phyloP scores from a whole-genome alignment of 2,888 invertebrate species.

The Crioceris asparagi region DNA sequence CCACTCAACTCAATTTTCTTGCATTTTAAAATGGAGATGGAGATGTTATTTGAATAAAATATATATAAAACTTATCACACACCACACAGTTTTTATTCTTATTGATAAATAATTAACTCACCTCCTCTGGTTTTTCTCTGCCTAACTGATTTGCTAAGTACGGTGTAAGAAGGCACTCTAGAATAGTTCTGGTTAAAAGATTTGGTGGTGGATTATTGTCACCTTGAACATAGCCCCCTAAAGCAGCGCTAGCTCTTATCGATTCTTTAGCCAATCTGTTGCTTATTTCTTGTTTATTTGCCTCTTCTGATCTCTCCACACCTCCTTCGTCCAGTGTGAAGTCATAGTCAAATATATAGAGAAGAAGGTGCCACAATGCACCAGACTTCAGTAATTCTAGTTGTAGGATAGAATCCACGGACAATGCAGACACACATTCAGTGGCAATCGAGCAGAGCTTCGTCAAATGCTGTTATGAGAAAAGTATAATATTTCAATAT shows the following conservation, averaged over 20 bases:
- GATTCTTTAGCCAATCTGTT: constrained; percentile 86
- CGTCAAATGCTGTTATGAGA: constrained; percentile 57
- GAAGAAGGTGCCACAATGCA: constrained; percentile 82
- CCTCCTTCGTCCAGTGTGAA: constrained; percentile 96
- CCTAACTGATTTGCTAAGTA: constrained; percentile 72
- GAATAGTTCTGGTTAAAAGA: constrained; percentile 44
- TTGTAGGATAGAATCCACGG: constrained; percentile 79
- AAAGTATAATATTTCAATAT: too few relatives aligned
- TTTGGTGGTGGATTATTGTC: constrained; percentile 46
- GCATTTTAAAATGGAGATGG: too few relatives aligned
- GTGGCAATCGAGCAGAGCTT: constrained; percentile 79
- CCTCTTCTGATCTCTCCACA: constrained; percentile 70
- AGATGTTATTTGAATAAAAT: too few relatives aligned
- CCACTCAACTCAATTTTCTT: too few relatives aligned
- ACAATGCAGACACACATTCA: constrained; percentile 79
- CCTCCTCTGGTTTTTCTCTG: constrained; percentile 62
- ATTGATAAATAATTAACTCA: too few relatives aligned
- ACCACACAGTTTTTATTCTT: too few relatives aligned
- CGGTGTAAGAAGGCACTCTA: constrained; percentile 70
- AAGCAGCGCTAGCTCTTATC: constrained; percentile 69
- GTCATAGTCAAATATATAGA: constrained; percentile 89
- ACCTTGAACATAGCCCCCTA: constrained; percentile 56
- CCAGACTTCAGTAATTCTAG: constrained; percentile 74
- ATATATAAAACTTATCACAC: too few relatives aligned
- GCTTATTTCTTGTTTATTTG: constrained; percentile 83